Percentiles rank a stretch among this genome's conserved stretches.
These are phyloP conservation scores for Bagarius yarrelli DNA, from an alignment of 2,113 vertebrate species.

Conservation along the genomic window DNA sequence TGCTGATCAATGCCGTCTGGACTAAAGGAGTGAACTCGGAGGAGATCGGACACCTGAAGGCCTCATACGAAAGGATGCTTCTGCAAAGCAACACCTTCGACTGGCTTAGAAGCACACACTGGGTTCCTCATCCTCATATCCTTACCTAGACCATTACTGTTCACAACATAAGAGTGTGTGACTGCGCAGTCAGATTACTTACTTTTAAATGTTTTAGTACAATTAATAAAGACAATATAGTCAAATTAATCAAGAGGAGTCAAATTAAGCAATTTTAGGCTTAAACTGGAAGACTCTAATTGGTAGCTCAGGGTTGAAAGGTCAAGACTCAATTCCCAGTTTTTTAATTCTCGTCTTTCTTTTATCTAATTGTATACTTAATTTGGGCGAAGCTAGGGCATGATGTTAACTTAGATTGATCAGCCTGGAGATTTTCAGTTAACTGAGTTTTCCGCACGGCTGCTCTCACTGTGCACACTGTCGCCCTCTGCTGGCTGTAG, in stretches of 20 bases:
- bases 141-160: constrained; percentile 61
- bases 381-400: too few relatives aligned
- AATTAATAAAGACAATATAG: too few relatives aligned
- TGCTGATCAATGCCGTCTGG: constrained; percentile 88
- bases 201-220: too few relatives aligned
- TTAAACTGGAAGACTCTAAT: too few relatives aligned
- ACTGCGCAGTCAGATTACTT: not conserved
- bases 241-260: too few relatives aligned
- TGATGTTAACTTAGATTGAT: not conserved
- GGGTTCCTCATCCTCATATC: constrained; percentile 98
- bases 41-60: constrained; percentile 83
- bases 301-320: too few relatives aligned
- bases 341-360: too few relatives aligned
- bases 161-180: not conserved
- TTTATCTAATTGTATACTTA: too few relatives aligned
- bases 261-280: too few relatives aligned
- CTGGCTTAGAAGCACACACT: constrained; percentile 88
- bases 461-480: not conserved
- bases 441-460: not conserved
- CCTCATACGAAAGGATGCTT: constrained; percentile 81
- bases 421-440: not conserved
- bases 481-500: not conserved
- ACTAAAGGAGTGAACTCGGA: constrained; percentile 90
- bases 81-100: constrained; percentile 81
- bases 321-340: too few relatives aligned